Evolutionary conservation across 2,888 invertebrate genomes (phyloP), one percentile per base, ranked within the genome.

Genomic region (Pterostichus madidus): DNA sequence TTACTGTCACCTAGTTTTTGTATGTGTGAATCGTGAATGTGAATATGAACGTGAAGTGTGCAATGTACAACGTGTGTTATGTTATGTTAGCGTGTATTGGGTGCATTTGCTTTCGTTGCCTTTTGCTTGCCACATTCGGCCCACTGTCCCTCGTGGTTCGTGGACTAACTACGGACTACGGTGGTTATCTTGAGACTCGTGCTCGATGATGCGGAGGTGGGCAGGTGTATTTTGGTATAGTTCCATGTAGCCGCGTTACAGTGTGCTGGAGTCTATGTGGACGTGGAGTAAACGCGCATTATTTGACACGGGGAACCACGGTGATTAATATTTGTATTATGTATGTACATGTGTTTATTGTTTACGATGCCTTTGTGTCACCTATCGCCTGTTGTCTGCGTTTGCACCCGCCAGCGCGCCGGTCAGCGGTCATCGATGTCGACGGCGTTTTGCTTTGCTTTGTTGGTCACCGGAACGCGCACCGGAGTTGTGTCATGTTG

Each of bases 341-440:
- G 46, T 49, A 64, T 79, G 49, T 79, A 64, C 44, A 79, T 35
- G 35, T 79, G 59, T 79, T 59, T 79, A 64, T 79, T 49, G n/a
- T 8, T 78, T 56, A 52, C 13, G 56, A 78, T 44, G 56, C 35
- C 24, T 78, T 59, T 56, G 31, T 32, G 56, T 56, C 59, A 39
- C 35, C 11, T 78, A 13, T 44, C 24, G 75, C 75, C n/a, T n/a
- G n/a, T n/a, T n/a, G n/a, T n/a, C 46, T 71, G 32, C n/a, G 61
- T 32, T 17, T 17, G 56, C 64, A 32, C 64, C 64, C 68, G 68
- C 68, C 15, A 24, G 32, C 76, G 56, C 75, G 75, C 75, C 52
- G 46, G 75, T 52, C 32, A 10, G 32, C 75, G 52, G 68, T 8
- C 68, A 39, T 17, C 71, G 13, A 46, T 39, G 24, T 31, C 52